phyloP scores from a whole-genome alignment of 2,797 vertebrate species.

The Bucorvus abyssinicus region DNA sequence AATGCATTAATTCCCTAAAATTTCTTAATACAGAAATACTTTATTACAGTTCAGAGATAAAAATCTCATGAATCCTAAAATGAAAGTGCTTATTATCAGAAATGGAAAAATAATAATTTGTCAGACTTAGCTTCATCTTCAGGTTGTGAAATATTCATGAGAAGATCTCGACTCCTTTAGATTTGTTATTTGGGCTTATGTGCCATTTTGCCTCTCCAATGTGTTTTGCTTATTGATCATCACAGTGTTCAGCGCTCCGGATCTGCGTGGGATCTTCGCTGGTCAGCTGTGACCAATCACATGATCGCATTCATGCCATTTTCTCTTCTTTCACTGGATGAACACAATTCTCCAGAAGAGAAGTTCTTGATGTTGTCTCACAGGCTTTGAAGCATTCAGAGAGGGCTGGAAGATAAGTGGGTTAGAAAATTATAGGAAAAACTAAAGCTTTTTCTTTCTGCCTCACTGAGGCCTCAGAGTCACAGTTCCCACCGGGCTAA shows the following conservation, averaged over 20 bases:
- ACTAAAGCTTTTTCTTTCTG: background rate
- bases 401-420: background rate
- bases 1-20: background rate
- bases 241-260: background rate
- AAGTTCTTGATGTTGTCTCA: background rate
- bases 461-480: background rate
- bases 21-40: background rate
- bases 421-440: background rate
- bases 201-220: background rate
- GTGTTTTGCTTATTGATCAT: background rate
- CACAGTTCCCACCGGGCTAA: background rate
- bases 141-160: background rate
- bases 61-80: background rate
- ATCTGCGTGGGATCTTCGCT: background rate
- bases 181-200: background rate
- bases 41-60: background rate
- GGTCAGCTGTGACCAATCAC: background rate
- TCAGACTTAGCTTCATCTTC: background rate
- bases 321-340: background rate
- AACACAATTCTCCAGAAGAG: background rate
- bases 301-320: too few species aligned
- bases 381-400: background rate
- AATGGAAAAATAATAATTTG: conserved; percentile 7
- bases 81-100: conserved; percentile 2
- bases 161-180: background rate